Evolutionary conservation across 2,888 invertebrate species (phyloP).

Genomic region (Tachina lurida): DNA sequence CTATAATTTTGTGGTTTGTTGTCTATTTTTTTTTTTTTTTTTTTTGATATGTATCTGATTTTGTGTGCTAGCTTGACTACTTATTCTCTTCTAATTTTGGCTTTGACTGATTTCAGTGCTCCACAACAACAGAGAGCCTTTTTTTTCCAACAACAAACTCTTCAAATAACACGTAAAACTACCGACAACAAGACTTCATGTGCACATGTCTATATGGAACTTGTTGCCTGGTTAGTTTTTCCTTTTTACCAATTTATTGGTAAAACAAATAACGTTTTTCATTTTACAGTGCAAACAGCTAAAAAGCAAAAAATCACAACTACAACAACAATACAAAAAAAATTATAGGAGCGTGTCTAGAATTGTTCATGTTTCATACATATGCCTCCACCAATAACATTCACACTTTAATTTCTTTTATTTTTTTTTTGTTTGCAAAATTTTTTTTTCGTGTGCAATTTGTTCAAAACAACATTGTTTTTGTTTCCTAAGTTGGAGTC

Average conservation of each 20-base stretch:
- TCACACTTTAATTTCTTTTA: slow-evolving; percentile 34
- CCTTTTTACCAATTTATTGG: slow-evolving; percentile 13
- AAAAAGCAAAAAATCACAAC: slow-evolving; percentile 1
- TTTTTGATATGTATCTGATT: not conserved
- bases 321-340: slow-evolving; percentile 14
- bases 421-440: not conserved
- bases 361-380: slow-evolving; percentile 62
- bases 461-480: slow-evolving; percentile 17
- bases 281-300: slow-evolving; percentile 23
- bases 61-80: not conserved
- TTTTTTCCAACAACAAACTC: slow-evolving; percentile 32
- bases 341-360: slow-evolving; percentile 64
- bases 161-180: slow-evolving; percentile 19
- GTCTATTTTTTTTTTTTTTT: not conserved
- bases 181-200: not conserved
- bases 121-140: slow-evolving; percentile 37
- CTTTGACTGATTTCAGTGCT: slow-evolving; percentile 44
- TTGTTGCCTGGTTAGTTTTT: slow-evolving; percentile 55
- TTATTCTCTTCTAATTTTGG: slow-evolving; percentile 26
- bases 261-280: slow-evolving; percentile 46
- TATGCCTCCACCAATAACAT: slow-evolving; percentile 39
- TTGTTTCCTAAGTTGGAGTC: not conserved
- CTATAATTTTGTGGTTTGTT: slow-evolving; percentile 62
- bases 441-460: slow-evolving; percentile 17
- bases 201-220: not conserved